These are phyloP conservation scores for Oscheius onirici DNA, from an alignment of 2,888 invertebrate genomes.

Conservation along the genomic window DNA sequence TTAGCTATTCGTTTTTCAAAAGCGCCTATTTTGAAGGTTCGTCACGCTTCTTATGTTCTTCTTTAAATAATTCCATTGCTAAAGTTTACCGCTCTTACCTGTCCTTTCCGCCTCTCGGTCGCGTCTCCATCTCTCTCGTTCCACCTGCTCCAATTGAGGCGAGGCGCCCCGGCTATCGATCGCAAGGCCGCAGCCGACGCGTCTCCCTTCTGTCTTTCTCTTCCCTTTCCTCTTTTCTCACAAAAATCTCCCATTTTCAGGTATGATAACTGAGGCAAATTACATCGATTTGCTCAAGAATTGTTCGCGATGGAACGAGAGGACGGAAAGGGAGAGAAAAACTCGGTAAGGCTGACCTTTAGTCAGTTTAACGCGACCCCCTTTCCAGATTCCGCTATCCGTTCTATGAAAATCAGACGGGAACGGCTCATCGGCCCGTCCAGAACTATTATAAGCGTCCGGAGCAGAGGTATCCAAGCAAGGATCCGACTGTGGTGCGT, in stretches of 20 bases:
- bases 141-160: no score
- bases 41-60: no score
- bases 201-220: no score
- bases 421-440: slow-evolving; percentile 63
- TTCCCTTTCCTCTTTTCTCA: no score
- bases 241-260: not conserved
- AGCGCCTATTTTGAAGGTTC: no score
- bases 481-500: slow-evolving; percentile 54
- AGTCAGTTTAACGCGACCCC: not conserved
- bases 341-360: slow-evolving; percentile 43
- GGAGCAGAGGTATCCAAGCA: slow-evolving; percentile 51
- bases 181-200: no score
- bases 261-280: slow-evolving; percentile 60
- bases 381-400: slow-evolving; percentile 46
- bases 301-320: slow-evolving; percentile 67
- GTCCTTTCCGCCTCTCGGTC: no score
- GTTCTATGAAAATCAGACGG: slow-evolving; percentile 68
- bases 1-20: no score
- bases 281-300: slow-evolving; percentile 69
- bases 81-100: no score
- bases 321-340: slow-evolving; percentile 57
- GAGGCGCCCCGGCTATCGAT: no score
- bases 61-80: no score
- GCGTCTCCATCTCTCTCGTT: no score
- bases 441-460: slow-evolving; percentile 51